Evolutionary conservation across 2,888 invertebrate species (phyloP), one percentile per base, ranked within the genome.

Genomic region (Sycophila texana): DNA sequence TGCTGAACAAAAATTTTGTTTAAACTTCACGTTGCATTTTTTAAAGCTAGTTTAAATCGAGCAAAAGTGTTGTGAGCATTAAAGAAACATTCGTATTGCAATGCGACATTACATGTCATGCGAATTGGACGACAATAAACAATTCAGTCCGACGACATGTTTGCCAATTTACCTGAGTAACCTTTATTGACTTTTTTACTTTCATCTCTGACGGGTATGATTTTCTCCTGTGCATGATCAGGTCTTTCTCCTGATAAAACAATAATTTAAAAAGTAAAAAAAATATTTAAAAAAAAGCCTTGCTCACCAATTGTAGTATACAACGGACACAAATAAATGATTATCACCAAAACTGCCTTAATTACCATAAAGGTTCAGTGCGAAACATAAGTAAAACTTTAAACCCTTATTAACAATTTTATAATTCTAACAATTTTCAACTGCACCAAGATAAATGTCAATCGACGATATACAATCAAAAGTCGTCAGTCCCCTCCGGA

Each of bases 141-240:
- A 53, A 30, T 57, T 4, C 57, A 51, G 20, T 57, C n/a, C 4
- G 39, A 57, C n/a, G n/a, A 63, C 16, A 13, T 49, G 18, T 2
- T 70, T 74, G 70, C 78, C 74, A 75, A 87, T 84, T 89, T 89
- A 89, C 89, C 89, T 89, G 39, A 39, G 39, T 39, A 39, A 39
- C 39, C 86, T 86, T 82, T 84, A 84, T 68, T 60, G 58, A 47
- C 63, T n/a, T 67, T 75, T 30, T 74, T 49, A 72, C 61, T 79
- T 55, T 75, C 78, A 30, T 81, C 78, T 75, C 63, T 78, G 39
- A 39, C 7, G 39, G 75, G 72, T 18, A 78, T 18, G n/a, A 73
- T 58, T 68, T 92, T 92, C 90, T 92, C 91, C 88, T 91, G 92
- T 77, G 92, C 91, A 84, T 92, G 91, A 88, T 93, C 92, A 84